Percentiles rank a stretch among this genome's conserved stretches.
phyloP scores from a whole-genome alignment of 2,888 invertebrate species.

The Galeruca laticollis region DNA sequence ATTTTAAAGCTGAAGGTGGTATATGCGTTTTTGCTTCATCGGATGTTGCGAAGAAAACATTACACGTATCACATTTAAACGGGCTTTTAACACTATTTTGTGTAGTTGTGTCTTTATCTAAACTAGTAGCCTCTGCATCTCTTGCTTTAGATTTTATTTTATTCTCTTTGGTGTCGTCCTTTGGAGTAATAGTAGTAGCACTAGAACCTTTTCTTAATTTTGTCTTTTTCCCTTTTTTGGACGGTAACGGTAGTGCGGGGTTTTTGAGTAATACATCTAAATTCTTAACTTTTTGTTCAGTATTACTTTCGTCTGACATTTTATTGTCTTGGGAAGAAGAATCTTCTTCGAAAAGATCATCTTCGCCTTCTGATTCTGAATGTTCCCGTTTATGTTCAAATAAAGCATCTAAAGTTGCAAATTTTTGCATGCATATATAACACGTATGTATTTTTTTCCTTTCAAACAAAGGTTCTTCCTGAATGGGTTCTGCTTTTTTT shows the following conservation, averaged over 20 bases:
- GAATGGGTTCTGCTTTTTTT: neutral
- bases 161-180: constrained; percentile 5
- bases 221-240: constrained; percentile 9
- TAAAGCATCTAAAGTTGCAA: constrained; percentile 27
- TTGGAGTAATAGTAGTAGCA: neutral
- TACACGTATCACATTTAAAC: constrained; percentile 51
- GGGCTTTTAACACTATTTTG: constrained; percentile 36
- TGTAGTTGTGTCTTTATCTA: neutral
- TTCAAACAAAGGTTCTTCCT: constrained; percentile 24
- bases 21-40: constrained; percentile 45
- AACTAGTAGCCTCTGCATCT: neutral
- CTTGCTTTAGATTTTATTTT: neutral
- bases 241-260: constrained; percentile 9
- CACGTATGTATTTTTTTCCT: constrained; percentile 42
- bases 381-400: constrained; percentile 37
- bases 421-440: constrained; percentile 45
- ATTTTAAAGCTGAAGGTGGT: constrained; percentile 34
- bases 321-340: neutral
- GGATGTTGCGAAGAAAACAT: constrained; percentile 45
- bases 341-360: constrained; percentile 41
- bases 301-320: neutral
- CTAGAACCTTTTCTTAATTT: neutral
- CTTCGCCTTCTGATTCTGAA: constrained; percentile 27
- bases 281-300: constrained; percentile 34
- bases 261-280: constrained; percentile 18